These are phyloP conservation scores for Hetaerina titia DNA, from an alignment of 2,888 invertebrate species.

Conservation along the genomic window DNA sequence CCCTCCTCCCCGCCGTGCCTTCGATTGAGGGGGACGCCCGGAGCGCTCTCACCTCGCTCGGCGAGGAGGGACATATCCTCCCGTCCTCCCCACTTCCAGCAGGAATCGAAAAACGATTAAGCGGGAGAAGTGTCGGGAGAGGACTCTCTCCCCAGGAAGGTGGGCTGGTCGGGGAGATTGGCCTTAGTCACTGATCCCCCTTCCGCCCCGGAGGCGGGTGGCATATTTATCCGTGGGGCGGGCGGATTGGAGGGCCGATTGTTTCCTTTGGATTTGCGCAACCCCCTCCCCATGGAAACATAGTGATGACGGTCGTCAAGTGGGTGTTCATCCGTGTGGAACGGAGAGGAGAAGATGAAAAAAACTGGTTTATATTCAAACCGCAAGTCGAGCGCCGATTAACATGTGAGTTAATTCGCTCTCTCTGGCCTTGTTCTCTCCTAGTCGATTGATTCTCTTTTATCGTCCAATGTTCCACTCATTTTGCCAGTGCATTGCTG, in stretches of 20 bases:
- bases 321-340: not conserved
- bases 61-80: too few species aligned
- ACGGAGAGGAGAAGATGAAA: not conserved
- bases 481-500: not conserved
- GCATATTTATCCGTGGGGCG: not conserved
- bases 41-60: not conserved
- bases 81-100: not conserved
- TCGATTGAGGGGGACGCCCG: too few species aligned
- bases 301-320: not conserved
- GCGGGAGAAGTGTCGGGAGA: not conserved
- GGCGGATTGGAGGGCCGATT: not conserved
- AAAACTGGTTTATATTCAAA: slow-evolving; percentile 2
- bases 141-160: not conserved
- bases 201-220: not conserved
- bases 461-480: not conserved
- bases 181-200: not conserved
- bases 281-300: not conserved
- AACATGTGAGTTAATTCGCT: not conserved
- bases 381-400: slow-evolving; percentile 15
- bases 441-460: not conserved
- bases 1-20: not conserved
- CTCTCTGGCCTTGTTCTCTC: not conserved
- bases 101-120: slow-evolving; percentile 49
- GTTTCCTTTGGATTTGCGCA: slow-evolving; percentile 22
- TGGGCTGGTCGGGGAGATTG: not conserved